These are phyloP conservation scores for Amphipyra tragopoginis DNA, from an alignment of 2,888 invertebrate genomes.

Conservation along the genomic window DNA sequence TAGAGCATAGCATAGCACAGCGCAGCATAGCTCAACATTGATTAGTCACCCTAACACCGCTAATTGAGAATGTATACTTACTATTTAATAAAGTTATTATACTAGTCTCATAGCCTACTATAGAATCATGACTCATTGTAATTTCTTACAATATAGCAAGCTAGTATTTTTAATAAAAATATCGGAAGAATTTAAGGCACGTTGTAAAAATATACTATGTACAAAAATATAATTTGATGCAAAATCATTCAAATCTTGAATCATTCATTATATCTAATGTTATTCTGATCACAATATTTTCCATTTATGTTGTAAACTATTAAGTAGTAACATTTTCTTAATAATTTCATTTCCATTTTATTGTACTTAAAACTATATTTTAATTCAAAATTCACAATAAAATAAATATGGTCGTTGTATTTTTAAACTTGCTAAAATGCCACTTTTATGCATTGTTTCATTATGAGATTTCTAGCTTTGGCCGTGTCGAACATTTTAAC, in stretches of 20 bases:
- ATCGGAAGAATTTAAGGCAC: slow-evolving; percentile 57
- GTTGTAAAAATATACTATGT: slow-evolving; percentile 48
- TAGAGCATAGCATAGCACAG: no score
- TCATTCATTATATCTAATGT: slow-evolving; percentile 11
- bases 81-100: not conserved
- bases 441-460: slow-evolving; percentile 51
- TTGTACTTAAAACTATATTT: slow-evolving; percentile 58
- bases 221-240: slow-evolving; percentile 57
- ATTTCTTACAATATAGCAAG: not conserved
- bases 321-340: slow-evolving; percentile 46
- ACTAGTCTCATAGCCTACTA: slow-evolving; percentile 10
- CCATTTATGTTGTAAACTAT: slow-evolving; percentile 22
- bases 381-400: slow-evolving; percentile 50
- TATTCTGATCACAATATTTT: slow-evolving; percentile 22
- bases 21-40: no score
- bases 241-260: slow-evolving; percentile 25
- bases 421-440: slow-evolving; percentile 24
- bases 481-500: slow-evolving; percentile 21
- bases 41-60: no score
- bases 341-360: slow-evolving; percentile 60
- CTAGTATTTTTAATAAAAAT: slow-evolving; percentile 3
- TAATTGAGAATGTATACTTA: no score
- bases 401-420: slow-evolving; percentile 59
- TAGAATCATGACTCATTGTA: slow-evolving; percentile 1
- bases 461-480: slow-evolving; percentile 32